Evolutionary conservation across 2,113 vertebrate species (phyloP), one percentile per base, ranked within the genome.

Genomic region (Hypomesus transpacificus): DNA sequence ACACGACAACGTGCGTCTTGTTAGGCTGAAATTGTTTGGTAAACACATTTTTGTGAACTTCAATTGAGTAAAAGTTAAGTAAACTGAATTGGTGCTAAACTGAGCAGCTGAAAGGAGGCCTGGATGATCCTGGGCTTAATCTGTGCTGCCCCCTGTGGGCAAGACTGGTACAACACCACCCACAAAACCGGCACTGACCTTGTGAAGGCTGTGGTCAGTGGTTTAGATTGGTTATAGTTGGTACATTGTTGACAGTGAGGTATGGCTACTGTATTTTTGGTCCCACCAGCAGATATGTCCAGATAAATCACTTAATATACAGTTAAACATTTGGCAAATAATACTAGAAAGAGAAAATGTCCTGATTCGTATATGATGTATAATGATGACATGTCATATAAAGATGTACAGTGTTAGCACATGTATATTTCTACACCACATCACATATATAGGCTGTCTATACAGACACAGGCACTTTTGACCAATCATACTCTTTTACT

Each of bases 131-230:
- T 46, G 9, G 11, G 3, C 18, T 20, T 39, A 2, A 20, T 46
- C 34, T 63, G 46, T 62, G 58, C 24, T 62, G 69, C 69, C 69
- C 14, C 3, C 1, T 62, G 59, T 71, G 69, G 59, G n/a, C 39
- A 51, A 22, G 24, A 2, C 2, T 20, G 16, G 69, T 62, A 53
- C 3, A 14, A 60, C 46, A 63, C 17, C 53, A 17, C 53, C 14
- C n/a, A 56, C 53, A 46, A 46, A 9, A 46, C 7, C 13, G 39
- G 39, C 39, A 46, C 53, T 56, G 53, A 56, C 53, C 53, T 56
- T 16, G 16, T 18, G 3, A 18, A 53, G 13, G n/a, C 53, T 56
- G 16, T 56, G 7, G 53, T 56, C n/a, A n/a, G 16, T 56, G 14
- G 9, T 4, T 56, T 56, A n/a, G 14, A 56, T 18, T 56, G 53